phyloP scores from a whole-genome alignment of 2,113 vertebrate species.

The Corythornis cristatus region DNA sequence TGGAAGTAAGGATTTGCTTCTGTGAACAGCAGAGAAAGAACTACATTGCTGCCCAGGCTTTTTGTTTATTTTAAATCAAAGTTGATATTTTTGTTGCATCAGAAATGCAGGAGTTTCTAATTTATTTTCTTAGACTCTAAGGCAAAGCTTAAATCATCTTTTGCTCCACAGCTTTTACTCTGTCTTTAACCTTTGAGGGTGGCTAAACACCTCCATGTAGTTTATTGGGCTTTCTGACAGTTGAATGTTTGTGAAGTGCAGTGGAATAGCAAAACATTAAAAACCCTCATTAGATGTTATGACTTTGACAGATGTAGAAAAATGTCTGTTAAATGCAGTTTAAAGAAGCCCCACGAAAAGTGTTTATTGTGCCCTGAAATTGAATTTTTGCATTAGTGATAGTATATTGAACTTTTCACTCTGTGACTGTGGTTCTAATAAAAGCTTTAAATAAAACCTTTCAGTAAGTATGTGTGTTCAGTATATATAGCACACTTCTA shows the following conservation, averaged over 20 bases:
- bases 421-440: not conserved
- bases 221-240: not conserved
- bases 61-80: not conserved
- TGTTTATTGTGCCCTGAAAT: not conserved
- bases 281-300: not conserved
- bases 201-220: not conserved
- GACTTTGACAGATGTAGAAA: not conserved
- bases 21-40: not conserved
- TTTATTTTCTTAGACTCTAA: not conserved
- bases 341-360: not conserved
- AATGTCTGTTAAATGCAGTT: not conserved
- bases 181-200: not conserved
- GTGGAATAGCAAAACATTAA: not conserved
- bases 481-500: not conserved
- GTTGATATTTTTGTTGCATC: not conserved
- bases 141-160: not conserved
- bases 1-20: not conserved
- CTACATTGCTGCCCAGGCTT: not conserved
- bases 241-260: not conserved
- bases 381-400: not conserved
- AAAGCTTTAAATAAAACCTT: constrained; percentile 37
- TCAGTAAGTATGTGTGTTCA: not conserved
- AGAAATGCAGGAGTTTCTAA: not conserved
- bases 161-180: not conserved
- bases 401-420: not conserved